phyloP scores from a whole-genome alignment of 2,113 vertebrate genomes.

The Rhinogobius similis region DNA sequence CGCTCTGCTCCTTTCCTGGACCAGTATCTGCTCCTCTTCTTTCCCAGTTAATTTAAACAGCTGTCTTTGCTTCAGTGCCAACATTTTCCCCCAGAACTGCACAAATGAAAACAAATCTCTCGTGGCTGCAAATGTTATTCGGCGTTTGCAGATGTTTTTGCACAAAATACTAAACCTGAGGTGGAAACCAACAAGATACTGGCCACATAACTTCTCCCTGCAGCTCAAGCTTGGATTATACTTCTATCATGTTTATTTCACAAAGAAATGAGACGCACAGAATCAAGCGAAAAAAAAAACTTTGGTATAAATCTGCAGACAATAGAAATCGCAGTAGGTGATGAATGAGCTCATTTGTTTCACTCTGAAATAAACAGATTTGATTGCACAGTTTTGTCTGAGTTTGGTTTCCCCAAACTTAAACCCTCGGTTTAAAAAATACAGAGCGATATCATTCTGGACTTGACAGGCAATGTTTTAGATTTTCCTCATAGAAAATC shows the following conservation, averaged over 20 bases:
- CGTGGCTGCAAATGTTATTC: neutral
- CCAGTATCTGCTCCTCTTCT: neutral
- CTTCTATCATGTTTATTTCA: neutral
- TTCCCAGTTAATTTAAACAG: neutral
- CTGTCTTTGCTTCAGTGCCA: neutral
- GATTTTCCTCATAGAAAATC: too few relatives aligned
- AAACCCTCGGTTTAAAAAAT: too few relatives aligned
- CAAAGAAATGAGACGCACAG: too few relatives aligned
- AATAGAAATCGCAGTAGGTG: too few relatives aligned
- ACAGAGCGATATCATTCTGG: too few relatives aligned
- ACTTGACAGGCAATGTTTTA: too few relatives aligned
- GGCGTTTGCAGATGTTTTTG: neutral
- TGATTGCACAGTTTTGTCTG: too few relatives aligned
- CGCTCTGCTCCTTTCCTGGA: neutral
- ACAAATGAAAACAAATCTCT: neutral
- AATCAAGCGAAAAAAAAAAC: too few relatives aligned
- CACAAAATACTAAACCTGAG: neutral
- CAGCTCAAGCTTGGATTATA: neutral
- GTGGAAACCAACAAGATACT: neutral
- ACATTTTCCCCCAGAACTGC: neutral
- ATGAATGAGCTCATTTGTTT: too few relatives aligned
- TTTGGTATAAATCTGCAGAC: too few relatives aligned
- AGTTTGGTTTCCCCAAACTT: too few relatives aligned
- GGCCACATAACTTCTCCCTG: neutral
- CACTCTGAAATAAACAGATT: too few relatives aligned